A percentile compares a stretch with the other conserved stretches of the same genome.
Evolutionary conservation across 2,888 invertebrate genomes (phyloP).

Genomic region (Trimorus sp.): DNA sequence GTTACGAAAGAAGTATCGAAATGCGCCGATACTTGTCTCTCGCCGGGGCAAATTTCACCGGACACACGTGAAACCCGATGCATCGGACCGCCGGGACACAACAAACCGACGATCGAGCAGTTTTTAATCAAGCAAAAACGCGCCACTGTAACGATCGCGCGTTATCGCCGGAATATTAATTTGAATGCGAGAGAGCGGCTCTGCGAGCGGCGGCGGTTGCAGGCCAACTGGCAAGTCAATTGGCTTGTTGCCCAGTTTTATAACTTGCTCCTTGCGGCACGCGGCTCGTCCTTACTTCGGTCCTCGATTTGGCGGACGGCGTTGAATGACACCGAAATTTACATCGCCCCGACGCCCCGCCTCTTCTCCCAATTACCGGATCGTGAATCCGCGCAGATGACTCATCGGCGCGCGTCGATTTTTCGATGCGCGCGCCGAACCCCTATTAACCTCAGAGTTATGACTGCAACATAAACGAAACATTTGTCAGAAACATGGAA

Average conservation of each 20-base stretch:
- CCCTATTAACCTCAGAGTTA: neutral
- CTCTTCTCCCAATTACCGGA: conserved; percentile 50
- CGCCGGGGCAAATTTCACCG: too few relatives aligned
- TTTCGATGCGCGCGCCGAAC: conserved; percentile 2
- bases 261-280: conserved; percentile 74
- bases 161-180: conserved; percentile 75
- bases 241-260: conserved; percentile 82
- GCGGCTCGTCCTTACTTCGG: conserved; percentile 20
- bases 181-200: conserved; percentile 70
- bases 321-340: conserved; percentile 37
- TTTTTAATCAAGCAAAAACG: conserved; percentile 28
- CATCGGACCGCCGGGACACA: neutral
- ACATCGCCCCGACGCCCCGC: conserved; percentile 4
- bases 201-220: conserved; percentile 78
- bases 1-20: too few relatives aligned
- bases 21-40: too few relatives aligned
- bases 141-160: conserved; percentile 73
- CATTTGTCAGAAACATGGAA: neutral
- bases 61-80: too few relatives aligned
- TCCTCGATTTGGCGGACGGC: conserved; percentile 28
- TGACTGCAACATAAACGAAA: conserved; percentile 1
- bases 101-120: conserved; percentile 2
- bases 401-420: conserved; percentile 11
- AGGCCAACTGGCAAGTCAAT: conserved; percentile 81
- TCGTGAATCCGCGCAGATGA: neutral